Percentiles rank a stretch among this genome's conserved stretches.
These are phyloP conservation scores for Lordiphosa clarofinis DNA, from an alignment of 1,140 invertebrate species.

Conservation along the genomic window DNA sequence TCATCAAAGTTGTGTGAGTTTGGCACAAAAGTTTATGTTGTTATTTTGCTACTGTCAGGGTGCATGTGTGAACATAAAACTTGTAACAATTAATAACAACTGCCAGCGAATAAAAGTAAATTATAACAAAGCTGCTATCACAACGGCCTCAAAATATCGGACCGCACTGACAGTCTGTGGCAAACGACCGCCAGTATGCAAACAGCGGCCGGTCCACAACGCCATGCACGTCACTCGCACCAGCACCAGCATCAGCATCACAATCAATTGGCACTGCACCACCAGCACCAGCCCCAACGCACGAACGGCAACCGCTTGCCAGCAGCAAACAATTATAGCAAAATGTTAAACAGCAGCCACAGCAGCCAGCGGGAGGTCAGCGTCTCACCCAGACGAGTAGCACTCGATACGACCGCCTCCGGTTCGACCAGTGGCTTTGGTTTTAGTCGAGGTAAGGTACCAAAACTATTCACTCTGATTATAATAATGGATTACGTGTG, in stretches of 20 bases:
- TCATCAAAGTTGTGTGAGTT: slow-evolving; percentile 5
- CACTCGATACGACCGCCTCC: slow-evolving; percentile 69
- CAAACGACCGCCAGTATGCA: slow-evolving; percentile 71
- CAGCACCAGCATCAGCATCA: slow-evolving; percentile 42
- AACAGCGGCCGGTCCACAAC: slow-evolving; percentile 30
- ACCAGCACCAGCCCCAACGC: slow-evolving; percentile 37
- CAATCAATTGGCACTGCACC: slow-evolving; percentile 28
- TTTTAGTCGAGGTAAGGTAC: slow-evolving; percentile 71
- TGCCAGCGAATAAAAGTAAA: slow-evolving; percentile 9
- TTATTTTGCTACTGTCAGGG: neutral
- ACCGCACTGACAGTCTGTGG: slow-evolving; percentile 74
- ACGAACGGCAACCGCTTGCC: slow-evolving; percentile 24
- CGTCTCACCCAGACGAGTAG: slow-evolving; percentile 55
- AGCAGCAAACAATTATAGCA: slow-evolving; percentile 32
- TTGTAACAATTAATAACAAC: slow-evolving; percentile 56
- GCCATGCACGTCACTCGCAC: slow-evolving; percentile 46
- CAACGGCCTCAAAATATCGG: slow-evolving; percentile 68
- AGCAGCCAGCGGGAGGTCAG: slow-evolving; percentile 65
- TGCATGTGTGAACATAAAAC: slow-evolving; percentile 14
- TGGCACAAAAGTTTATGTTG: slow-evolving; percentile 2
- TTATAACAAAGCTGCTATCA: slow-evolving; percentile 3
- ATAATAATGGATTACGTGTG: no score
- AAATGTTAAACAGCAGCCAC: slow-evolving; percentile 66
- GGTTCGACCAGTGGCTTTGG: slow-evolving; percentile 68
- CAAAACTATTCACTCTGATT: neutral